Percentiles rank a stretch among this genome's conserved stretches.
Evolutionary conservation across 2,113 vertebrate genomes (phyloP).

Genomic region (Cebus imitator): DNA sequence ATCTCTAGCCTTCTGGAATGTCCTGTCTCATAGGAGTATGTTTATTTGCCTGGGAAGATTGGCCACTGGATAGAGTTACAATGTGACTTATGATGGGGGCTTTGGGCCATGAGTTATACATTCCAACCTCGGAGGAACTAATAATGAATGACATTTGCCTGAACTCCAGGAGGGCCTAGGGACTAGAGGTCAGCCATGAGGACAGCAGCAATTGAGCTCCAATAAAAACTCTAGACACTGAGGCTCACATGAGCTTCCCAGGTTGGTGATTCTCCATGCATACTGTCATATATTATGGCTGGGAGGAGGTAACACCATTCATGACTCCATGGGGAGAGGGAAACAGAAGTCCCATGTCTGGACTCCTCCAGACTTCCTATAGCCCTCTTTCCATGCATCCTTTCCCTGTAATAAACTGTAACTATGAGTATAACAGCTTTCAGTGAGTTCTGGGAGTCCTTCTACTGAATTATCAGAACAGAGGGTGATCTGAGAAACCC

Average conservation of each 20-base stretch:
- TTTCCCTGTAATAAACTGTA: not conserved
- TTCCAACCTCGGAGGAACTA: not conserved
- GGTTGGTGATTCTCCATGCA: rapidly evolving
- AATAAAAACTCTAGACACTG: not conserved
- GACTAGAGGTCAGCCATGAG: not conserved
- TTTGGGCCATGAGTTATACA: not conserved
- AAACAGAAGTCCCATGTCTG: not conserved
- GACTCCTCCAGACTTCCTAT: not conserved
- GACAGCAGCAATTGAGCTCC: rapidly evolving
- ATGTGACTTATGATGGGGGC: not conserved
- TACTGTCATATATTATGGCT: not conserved
- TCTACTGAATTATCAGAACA: not conserved
- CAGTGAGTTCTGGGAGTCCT: not conserved
- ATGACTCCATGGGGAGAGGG: rapidly evolving
- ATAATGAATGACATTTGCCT: not conserved
- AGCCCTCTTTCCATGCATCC: not conserved
- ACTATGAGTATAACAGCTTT: not conserved
- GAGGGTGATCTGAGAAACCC: not conserved
- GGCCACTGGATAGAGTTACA: not conserved
- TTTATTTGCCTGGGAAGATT: not conserved
- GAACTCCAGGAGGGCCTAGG: not conserved
- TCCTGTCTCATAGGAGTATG: not conserved
- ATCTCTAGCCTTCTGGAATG: not conserved
- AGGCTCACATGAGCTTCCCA: not conserved
- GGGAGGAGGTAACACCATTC: rapidly evolving